phyloP scores from a whole-genome alignment of 2,888 invertebrate genomes.

The Aporophyla lueneburgensis region DNA sequence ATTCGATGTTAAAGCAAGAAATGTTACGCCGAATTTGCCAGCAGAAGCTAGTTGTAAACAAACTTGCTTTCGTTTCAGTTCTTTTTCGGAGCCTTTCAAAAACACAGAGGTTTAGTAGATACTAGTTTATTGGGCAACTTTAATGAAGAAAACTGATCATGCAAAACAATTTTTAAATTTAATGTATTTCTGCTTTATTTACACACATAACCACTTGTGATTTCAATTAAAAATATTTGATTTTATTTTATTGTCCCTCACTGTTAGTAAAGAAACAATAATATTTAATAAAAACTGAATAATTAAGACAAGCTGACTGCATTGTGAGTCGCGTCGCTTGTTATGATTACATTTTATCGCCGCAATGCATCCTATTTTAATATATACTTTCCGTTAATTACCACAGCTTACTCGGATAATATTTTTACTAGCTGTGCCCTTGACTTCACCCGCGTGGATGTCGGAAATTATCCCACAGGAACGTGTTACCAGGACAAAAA shows the following conservation, averaged over 20 bases:
- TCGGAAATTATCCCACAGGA: too few relatives aligned
- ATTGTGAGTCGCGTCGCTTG: conserved; percentile 23
- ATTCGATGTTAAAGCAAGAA: too few relatives aligned
- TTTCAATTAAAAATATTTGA: not conserved
- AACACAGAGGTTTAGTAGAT: not conserved
- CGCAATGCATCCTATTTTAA: conserved; percentile 3
- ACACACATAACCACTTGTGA: not conserved
- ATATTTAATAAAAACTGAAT: conserved; percentile 16
- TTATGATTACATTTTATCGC: conserved; percentile 28
- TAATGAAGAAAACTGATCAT: not conserved
- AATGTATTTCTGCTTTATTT: not conserved
- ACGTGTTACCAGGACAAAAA: too few relatives aligned
- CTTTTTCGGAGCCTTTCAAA: not conserved
- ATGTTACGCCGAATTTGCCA: too few relatives aligned
- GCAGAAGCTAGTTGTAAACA: too few relatives aligned
- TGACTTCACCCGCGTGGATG: too few relatives aligned
- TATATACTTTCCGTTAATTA: conserved; percentile 27
- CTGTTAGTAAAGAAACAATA: not conserved
- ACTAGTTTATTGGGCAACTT: not conserved
- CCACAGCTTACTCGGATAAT: not conserved
- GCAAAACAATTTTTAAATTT: not conserved
- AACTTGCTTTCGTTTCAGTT: too few relatives aligned
- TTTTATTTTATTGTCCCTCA: not conserved
- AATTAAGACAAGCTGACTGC: conserved; percentile 25
- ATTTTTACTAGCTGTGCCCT: too few relatives aligned